Conservation (phyloP, 1,140 invertebrate genomes). For the Penaeus vannamei region DNA sequence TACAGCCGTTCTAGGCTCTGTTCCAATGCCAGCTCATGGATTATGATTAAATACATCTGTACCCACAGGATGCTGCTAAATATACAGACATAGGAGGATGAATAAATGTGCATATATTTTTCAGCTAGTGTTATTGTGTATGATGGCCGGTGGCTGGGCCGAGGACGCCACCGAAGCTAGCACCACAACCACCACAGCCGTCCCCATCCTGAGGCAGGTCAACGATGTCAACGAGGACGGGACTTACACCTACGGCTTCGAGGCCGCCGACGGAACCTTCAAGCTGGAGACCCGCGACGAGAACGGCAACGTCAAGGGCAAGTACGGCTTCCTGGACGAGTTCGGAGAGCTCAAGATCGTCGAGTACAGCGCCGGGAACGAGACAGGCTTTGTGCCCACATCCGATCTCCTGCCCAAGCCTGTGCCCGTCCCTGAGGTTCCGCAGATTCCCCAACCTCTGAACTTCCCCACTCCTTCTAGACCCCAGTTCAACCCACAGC, state of each 20-base stretch:
- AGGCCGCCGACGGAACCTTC: conserved; percentile 85
- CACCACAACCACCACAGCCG: conserved; percentile 70
- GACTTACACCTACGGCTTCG: conserved; percentile 87
- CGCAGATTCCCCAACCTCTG: conserved; percentile 32
- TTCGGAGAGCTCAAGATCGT: conserved; percentile 86
- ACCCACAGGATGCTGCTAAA: no score
- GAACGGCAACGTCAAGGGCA: conserved; percentile 86
- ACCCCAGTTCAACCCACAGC: conserved; percentile 49
- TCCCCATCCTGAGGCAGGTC: conserved; percentile 82
- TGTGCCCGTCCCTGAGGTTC: conserved; percentile 21
- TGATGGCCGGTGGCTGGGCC: no score
- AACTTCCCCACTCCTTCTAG: background rate
- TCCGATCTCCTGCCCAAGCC: conserved; percentile 48
- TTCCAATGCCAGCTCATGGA: no score
- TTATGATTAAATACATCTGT: no score
- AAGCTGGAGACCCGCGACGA: conserved; percentile 88
- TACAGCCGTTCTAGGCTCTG: no score
- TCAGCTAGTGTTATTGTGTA: no score
- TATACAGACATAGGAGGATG: no score
- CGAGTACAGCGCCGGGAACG: conserved; percentile 78
- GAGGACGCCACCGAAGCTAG: no score
- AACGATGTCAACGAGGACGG: conserved; percentile 86
- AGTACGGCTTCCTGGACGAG: conserved; percentile 87
- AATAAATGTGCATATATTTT: no score
- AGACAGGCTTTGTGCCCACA: no score